phyloP scores from a whole-genome alignment of 2,888 invertebrate genomes.

The Ernsta delagoae region DNA sequence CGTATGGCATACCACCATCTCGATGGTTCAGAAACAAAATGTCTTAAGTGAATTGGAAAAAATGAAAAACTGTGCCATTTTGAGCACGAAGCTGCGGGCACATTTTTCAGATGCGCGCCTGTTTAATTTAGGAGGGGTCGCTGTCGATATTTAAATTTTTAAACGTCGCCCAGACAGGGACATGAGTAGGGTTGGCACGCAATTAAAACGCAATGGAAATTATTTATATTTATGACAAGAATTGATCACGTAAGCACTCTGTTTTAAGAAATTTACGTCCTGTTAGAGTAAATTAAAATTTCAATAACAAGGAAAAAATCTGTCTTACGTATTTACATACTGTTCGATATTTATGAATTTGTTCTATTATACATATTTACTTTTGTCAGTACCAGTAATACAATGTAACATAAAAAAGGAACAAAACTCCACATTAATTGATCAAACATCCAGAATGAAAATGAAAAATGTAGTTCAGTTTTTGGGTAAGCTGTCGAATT shows the following conservation, averaged over 20 bases:
- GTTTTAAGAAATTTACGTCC: too few relatives aligned
- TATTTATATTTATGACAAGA: too few relatives aligned
- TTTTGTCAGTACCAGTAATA: too few relatives aligned
- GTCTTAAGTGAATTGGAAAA: constrained; percentile 24
- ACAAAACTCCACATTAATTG: too few relatives aligned
- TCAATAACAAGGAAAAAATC: too few relatives aligned
- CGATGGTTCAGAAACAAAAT: constrained; percentile 18
- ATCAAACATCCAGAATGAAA: too few relatives aligned
- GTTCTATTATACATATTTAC: too few relatives aligned
- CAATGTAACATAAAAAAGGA: too few relatives aligned
- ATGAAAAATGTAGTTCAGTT: neutral
- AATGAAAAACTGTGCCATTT: constrained; percentile 48
- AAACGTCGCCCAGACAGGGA: constrained; percentile 70
- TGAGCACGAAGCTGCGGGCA: constrained; percentile 46
- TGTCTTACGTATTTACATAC: too few relatives aligned
- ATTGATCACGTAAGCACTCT: too few relatives aligned
- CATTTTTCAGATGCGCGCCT: constrained; percentile 66
- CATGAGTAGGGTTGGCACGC: constrained; percentile 50
- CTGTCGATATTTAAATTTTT: constrained; percentile 82
- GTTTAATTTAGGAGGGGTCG: constrained; percentile 76
- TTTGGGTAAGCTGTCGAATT: neutral
- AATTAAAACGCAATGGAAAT: neutral
- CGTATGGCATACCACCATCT: constrained; percentile 13
- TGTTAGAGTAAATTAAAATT: too few relatives aligned
- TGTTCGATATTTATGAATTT: too few relatives aligned